Evolutionary conservation across 35 echinoderm and acorn worm genomes (phyloP), one percentile per base, ranked within the genome.

Genomic region (Hemicentrotus pulcherrimus): DNA sequence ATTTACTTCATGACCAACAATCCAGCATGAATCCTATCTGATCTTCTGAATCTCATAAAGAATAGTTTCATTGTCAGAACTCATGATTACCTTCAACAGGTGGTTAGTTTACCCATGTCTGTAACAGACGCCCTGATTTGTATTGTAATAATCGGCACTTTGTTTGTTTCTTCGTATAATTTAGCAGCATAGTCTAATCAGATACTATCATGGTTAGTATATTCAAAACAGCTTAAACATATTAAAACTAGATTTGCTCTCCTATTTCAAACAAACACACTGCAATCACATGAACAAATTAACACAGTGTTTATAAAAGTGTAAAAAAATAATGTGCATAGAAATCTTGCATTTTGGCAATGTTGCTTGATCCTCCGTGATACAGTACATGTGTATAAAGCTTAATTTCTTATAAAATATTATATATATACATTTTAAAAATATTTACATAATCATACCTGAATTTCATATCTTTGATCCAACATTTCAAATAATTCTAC

Each of bases 91-190:
- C 19, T 78, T 7, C 7, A 78, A n/a, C 28, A 78, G 4, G 19
- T 78, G 65, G 65, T 78, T 78, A 78, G 65, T n/a, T 28, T 78
- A 78, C 65, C 65, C 22, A 78, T 78, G 65, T 78, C 65, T 78
- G 65, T 78, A n/a, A n/a, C 65, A 78, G 65, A 78, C 65, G 24
- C 65, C 65, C 65, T 78, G 65, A 78, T 78, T 78, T 78, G 65
- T 78, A n/a, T 22, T 5, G 22, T 78, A n/a, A 78, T 78, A 78
- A 30, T 78, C 65, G 65, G 65, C 65, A 78, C 65, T 78, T 28
- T 28, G 19, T 8, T 78, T 78, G 19, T 22, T 78, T 78, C 65
- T 78, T 78, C 65, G 7, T 78, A 22, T 41, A 2, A 78, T 78
- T n/a, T 28, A 78, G 65, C 28, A 78, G 65, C 65, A 78, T 78